Percentiles rank a stretch among this genome's conserved stretches.
phyloP scores from a whole-genome alignment of 2,797 vertebrate species.

The Semaprochilodus insignis region DNA sequence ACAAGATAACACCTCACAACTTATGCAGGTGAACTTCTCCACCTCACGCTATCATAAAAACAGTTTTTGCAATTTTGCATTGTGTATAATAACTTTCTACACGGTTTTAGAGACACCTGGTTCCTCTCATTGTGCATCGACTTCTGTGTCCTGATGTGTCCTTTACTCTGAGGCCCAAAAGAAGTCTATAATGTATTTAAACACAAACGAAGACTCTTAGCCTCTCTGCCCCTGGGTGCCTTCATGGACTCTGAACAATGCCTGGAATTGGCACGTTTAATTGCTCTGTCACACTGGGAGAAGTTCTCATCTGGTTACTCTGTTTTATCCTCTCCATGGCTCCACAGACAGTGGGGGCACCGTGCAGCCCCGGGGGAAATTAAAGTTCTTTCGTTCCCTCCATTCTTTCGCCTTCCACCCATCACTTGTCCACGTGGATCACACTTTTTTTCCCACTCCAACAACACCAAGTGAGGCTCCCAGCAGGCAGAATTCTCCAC shows the following conservation, averaged over 20 bases:
- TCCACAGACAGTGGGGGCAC: neutral
- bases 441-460: neutral
- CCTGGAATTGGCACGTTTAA: neutral
- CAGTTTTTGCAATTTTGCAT: too few species aligned
- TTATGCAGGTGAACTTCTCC: too few species aligned
- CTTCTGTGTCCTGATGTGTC: neutral
- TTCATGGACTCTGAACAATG: neutral
- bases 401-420: slow-evolving; percentile 19
- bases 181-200: neutral
- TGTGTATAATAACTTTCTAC: too few species aligned
- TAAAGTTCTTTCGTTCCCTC: slow-evolving; percentile 25
- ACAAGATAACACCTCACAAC: too few species aligned
- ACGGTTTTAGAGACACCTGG: too few species aligned
- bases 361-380: slow-evolving; percentile 37
- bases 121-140: neutral
- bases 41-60: too few species aligned
- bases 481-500: neutral
- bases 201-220: neutral
- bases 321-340: slow-evolving; percentile 8
- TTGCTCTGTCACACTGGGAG: neutral
- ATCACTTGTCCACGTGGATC: slow-evolving; percentile 40
- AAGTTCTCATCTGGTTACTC: slow-evolving; percentile 10
- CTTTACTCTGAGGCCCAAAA: neutral
- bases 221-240: neutral
- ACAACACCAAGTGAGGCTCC: neutral